phyloP scores from a whole-genome alignment of 2,113 vertebrate genomes.

The Aphelocoma coerulescens region DNA sequence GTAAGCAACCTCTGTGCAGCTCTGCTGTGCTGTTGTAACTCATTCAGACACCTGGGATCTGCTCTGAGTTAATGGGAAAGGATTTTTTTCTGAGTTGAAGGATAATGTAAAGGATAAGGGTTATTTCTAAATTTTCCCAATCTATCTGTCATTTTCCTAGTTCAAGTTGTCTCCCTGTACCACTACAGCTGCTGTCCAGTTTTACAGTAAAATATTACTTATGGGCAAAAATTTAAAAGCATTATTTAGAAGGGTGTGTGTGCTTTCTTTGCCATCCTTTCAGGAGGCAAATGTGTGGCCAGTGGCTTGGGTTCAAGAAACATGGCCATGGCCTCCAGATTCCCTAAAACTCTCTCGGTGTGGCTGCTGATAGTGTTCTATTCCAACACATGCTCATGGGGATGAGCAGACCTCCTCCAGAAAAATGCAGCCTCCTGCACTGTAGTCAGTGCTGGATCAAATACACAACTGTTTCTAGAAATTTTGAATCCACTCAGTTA shows the following conservation, averaged over 20 bases:
- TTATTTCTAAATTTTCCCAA: neutral
- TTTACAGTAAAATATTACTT: neutral
- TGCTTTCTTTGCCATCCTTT: neutral
- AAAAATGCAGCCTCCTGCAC: neutral
- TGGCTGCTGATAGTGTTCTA: neutral
- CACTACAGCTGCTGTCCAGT: neutral
- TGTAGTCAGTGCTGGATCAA: neutral
- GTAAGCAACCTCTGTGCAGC: neutral
- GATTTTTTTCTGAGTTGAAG: neutral
- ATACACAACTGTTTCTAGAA: neutral
- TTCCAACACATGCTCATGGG: neutral
- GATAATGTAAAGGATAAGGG: neutral
- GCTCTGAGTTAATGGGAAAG: neutral
- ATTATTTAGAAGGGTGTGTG: rapidly evolving
- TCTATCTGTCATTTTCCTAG: neutral
- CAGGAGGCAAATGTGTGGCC: neutral
- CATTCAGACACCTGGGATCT: neutral
- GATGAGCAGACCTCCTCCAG: neutral
- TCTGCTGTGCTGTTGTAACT: neutral
- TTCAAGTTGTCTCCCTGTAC: neutral
- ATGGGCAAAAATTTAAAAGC: neutral
- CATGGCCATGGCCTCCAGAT: neutral
- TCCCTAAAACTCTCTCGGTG: neutral
- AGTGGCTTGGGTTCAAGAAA: neutral
- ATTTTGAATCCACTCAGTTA: neutral